These are phyloP conservation scores for Anas capensis DNA, from an alignment of 2,797 vertebrate species.

Conservation along the genomic window DNA sequence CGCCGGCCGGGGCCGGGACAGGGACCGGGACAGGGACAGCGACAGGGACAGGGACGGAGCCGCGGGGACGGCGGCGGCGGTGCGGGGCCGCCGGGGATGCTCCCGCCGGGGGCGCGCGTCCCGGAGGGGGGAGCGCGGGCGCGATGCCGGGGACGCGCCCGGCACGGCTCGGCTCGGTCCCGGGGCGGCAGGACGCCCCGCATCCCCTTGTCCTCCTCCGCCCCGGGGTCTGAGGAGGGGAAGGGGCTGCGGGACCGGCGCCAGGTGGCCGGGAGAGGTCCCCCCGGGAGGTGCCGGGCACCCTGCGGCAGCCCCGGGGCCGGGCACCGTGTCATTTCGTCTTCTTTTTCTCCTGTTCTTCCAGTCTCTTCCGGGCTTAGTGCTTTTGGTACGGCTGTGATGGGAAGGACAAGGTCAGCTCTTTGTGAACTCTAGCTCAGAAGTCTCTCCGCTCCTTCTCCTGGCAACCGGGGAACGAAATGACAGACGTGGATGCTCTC, in stretches of 20 bases:
- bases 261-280: no score
- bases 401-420: background rate
- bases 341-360: conserved; percentile 7
- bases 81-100: background rate
- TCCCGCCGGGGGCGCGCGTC: no score
- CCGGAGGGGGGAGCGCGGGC: no score
- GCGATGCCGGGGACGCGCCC: no score
- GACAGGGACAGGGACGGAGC: conserved; percentile 34
- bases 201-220: no score
- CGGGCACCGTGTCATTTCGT: background rate
- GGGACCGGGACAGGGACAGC: background rate
- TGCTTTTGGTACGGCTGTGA: background rate
- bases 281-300: no score
- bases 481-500: conserved; percentile 5
- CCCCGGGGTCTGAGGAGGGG: no score
- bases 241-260: background rate
- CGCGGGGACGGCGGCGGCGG: conserved; percentile 38
- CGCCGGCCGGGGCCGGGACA: background rate
- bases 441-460: conserved; percentile 25
- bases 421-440: background rate
- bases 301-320: background rate
- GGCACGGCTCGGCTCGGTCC: no score
- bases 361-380: background rate
- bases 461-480: conserved; percentile 13
- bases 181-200: no score